Evolutionary conservation across 2,113 vertebrate genomes (phyloP).

Genomic region (Galemys pyrenaicus): DNA sequence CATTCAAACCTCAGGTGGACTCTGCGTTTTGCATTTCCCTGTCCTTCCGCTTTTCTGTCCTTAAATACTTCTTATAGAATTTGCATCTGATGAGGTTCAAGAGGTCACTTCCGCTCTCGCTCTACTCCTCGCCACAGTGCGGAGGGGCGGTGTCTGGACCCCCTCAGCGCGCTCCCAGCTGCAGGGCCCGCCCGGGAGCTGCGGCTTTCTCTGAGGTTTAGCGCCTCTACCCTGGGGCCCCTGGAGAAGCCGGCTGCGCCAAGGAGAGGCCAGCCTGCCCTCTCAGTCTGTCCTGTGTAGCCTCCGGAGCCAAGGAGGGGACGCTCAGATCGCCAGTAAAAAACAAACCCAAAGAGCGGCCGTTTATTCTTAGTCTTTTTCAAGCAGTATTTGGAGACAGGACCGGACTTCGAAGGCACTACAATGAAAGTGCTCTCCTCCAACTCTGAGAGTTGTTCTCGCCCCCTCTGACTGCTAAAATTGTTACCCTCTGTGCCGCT

Average conservation of each 20-base stretch:
- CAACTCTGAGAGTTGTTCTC: neutral
- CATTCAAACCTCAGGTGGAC: constrained; percentile 41
- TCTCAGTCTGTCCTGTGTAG: no score
- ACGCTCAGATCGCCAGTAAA: neutral
- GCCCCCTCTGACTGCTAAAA: no score
- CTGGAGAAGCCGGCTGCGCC: neutral
- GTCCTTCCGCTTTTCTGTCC: constrained; percentile 22
- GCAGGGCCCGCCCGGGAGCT: accelerated
- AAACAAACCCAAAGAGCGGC: accelerated
- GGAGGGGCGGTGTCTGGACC: neutral
- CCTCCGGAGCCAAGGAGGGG: neutral
- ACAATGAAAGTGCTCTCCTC: neutral
- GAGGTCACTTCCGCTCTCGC: constrained; percentile 20
- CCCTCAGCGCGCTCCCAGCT: accelerated
- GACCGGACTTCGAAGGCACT: neutral
- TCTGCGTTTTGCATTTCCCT: neutral
- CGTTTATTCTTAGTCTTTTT: neutral
- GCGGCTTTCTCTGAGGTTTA: neutral
- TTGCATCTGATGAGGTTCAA: constrained; percentile 54
- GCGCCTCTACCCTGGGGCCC: neutral
- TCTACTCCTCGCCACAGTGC: neutral
- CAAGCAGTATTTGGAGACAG: neutral
- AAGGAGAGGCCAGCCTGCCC: neutral
- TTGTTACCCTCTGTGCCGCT: neutral
- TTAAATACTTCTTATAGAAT: neutral